These are phyloP conservation scores for Cichlasoma orientale DNA, from an alignment of 2,797 vertebrate genomes.

Conservation along the genomic window DNA sequence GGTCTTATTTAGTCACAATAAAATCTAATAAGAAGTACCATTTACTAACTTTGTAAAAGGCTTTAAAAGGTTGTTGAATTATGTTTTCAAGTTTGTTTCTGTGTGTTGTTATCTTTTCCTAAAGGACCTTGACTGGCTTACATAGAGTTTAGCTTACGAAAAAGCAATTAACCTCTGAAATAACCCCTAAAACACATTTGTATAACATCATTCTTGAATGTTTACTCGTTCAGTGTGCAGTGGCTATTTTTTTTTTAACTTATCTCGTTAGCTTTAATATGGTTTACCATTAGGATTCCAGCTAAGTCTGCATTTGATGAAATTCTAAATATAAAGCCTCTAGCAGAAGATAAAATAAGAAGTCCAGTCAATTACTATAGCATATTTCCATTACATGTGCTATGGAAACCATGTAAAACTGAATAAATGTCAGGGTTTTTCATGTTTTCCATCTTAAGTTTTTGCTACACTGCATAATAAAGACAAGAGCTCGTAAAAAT, in stretches of 20 bases:
- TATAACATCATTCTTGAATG: background rate
- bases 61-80: background rate
- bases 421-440: conserved; percentile 17
- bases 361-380: background rate
- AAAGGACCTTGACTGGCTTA: background rate
- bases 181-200: background rate
- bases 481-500: conserved; percentile 27
- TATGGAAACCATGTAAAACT: conserved; percentile 7
- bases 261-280: background rate
- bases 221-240: background rate
- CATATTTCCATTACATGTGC: background rate
- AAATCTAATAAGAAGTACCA: background rate
- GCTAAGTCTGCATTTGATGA: background rate
- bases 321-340: background rate
- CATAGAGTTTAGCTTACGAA: background rate
- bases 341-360: background rate
- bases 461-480: conserved; percentile 22
- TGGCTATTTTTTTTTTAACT: background rate
- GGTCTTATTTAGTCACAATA: background rate
- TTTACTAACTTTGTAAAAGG: background rate
- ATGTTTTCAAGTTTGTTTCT: background rate
- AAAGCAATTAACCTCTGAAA: background rate
- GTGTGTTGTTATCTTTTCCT: background rate
- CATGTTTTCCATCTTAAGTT: background rate
- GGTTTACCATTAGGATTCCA: background rate